Evolutionary conservation across 2,888 invertebrate species (phyloP).

Genomic region (Lamellibrachia columna): DNA sequence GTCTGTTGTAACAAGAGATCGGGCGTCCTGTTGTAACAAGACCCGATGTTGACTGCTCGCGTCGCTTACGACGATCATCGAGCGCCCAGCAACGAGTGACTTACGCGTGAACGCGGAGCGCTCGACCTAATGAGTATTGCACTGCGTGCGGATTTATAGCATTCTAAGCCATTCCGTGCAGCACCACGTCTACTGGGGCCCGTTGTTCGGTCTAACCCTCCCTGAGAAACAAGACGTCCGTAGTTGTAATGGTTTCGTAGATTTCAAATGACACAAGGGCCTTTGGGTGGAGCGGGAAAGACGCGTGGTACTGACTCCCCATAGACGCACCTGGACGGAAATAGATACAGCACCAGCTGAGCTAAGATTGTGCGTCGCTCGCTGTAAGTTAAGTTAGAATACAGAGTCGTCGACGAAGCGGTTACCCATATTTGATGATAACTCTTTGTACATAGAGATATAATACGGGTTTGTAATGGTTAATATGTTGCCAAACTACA

Average conservation of each 20-base stretch:
- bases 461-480: no score
- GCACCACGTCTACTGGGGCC: background rate
- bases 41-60: background rate
- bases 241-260: background rate
- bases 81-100: background rate
- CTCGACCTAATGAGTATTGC: background rate
- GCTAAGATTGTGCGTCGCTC: background rate
- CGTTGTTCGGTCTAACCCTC: background rate
- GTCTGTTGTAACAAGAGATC: background rate
- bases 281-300: background rate
- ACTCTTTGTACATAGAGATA: background rate
- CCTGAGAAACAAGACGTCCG: background rate
- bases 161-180: slow-evolving; percentile 8
- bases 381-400: background rate
- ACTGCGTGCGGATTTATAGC: background rate
- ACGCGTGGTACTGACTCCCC: background rate
- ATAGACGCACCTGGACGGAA: background rate
- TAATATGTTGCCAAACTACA: no score
- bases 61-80: background rate
- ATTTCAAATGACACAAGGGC: slow-evolving; percentile 1
- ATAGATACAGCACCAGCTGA: background rate
- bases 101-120: background rate
- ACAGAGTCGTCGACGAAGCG: background rate
- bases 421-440: background rate
- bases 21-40: background rate